phyloP scores from a whole-genome alignment of 2,797 vertebrate genomes.

The Pampus argenteus region DNA sequence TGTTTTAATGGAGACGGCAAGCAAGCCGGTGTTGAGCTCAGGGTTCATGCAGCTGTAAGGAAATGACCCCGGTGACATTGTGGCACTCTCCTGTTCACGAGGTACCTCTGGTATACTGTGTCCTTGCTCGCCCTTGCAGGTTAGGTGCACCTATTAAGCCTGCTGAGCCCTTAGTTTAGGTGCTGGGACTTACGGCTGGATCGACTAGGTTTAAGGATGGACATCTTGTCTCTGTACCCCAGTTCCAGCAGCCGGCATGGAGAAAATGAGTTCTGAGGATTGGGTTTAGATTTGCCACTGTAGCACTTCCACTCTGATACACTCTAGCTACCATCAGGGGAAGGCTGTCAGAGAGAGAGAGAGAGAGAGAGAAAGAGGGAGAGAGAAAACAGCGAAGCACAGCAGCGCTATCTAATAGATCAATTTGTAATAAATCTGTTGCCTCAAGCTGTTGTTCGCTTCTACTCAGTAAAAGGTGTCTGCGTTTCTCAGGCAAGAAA shows the following conservation, averaged over 20 bases:
- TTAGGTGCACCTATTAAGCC: slow-evolving; percentile 61
- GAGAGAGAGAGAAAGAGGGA: slow-evolving; percentile 35
- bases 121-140: slow-evolving; percentile 82
- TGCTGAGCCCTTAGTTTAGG: slow-evolving; percentile 60
- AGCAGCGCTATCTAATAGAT: slow-evolving; percentile 88
- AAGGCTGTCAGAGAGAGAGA: slow-evolving; percentile 73
- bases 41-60: slow-evolving; percentile 65
- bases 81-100: slow-evolving; percentile 46
- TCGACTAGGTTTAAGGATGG: slow-evolving; percentile 74
- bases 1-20: slow-evolving; percentile 70
- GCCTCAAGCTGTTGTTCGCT: slow-evolving; percentile 87
- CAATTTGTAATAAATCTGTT: slow-evolving; percentile 91
- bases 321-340: slow-evolving; percentile 77
- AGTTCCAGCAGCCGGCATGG: slow-evolving; percentile 61
- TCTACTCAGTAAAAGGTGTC: slow-evolving; percentile 85
- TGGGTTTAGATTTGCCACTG: slow-evolving; percentile 83
- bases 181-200: slow-evolving; percentile 54
- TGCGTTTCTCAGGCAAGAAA: slow-evolving; percentile 83
- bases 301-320: slow-evolving; percentile 82
- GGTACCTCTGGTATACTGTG: slow-evolving; percentile 54
- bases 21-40: slow-evolving; percentile 55
- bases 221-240: slow-evolving; percentile 69
- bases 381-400: slow-evolving; percentile 81
- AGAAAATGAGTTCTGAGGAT: slow-evolving; percentile 84
- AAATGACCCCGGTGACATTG: slow-evolving; percentile 73